A percentile compares a stretch with the other conserved stretches of the same genome.
Evolutionary conservation across 2,888 invertebrate genomes (phyloP).

Genomic region (Cyclophora albipunctata): DNA sequence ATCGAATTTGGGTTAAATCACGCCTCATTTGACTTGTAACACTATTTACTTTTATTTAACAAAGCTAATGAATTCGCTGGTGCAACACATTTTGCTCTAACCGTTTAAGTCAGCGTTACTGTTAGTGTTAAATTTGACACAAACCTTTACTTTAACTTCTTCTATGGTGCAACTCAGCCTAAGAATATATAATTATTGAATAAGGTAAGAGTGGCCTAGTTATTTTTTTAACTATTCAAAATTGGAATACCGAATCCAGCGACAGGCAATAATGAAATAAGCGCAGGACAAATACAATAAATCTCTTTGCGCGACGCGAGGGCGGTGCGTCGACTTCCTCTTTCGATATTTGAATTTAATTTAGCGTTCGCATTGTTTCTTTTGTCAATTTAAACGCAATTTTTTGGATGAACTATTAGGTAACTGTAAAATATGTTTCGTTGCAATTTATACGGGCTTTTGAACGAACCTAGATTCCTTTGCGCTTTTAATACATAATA

Average conservation of each 20-base stretch:
- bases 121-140: too few relatives aligned
- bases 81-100: too few relatives aligned
- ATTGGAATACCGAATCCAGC: constrained; percentile 46
- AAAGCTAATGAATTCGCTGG: too few relatives aligned
- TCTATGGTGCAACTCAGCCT: too few relatives aligned
- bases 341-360: constrained; percentile 75
- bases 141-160: too few relatives aligned
- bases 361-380: constrained; percentile 62
- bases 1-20: too few relatives aligned
- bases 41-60: too few relatives aligned
- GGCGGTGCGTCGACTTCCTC: constrained; percentile 67
- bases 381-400: constrained; percentile 47
- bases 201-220: neutral
- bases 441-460: neutral
- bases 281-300: constrained; percentile 75
- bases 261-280: constrained; percentile 72
- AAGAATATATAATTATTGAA: too few relatives aligned
- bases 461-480: too few relatives aligned
- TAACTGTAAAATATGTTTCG: neutral
- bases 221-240: constrained; percentile 34
- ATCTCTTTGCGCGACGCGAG: constrained; percentile 63
- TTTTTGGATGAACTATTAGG: constrained; percentile 18
- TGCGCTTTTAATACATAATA: too few relatives aligned
- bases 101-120: too few relatives aligned
- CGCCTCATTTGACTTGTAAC: too few relatives aligned